These are phyloP conservation scores for Virgularia gustaviana DNA, from an alignment of 92 coral and sea anemone genomes.

Conservation along the genomic window DNA sequence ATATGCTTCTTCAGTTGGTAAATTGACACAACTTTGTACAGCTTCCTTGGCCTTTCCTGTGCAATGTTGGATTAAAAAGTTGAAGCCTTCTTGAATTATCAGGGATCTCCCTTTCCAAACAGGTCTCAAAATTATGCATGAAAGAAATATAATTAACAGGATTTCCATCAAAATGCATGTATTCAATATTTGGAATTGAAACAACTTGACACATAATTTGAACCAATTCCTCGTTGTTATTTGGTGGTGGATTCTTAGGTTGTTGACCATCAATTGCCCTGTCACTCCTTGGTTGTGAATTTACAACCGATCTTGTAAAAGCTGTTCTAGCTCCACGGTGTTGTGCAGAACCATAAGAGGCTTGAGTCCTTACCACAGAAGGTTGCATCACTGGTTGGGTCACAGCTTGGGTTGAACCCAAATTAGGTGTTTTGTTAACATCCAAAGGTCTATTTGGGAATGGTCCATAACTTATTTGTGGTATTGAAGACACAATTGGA, in stretches of 20 bases:
- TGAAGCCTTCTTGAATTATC: constrained; percentile 53
- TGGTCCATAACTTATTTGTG: too few relatives aligned
- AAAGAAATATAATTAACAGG: constrained; percentile 50
- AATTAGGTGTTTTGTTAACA: too few relatives aligned
- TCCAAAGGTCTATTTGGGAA: too few relatives aligned
- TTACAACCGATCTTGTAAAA: neutral
- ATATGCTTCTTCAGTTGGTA: constrained; percentile 49
- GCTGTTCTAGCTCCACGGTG: too few relatives aligned
- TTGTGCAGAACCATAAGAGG: too few relatives aligned
- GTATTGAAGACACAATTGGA: too few relatives aligned
- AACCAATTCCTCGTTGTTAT: neutral
- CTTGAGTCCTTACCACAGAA: too few relatives aligned
- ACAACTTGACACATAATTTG: constrained; percentile 46
- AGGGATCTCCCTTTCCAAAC: constrained; percentile 45
- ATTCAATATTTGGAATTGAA: constrained; percentile 52
- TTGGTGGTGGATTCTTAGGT: neutral
- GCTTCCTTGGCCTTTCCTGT: constrained; percentile 63
- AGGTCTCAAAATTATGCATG: constrained; percentile 54
- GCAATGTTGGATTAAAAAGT: constrained; percentile 61
- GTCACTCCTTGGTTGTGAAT: neutral
- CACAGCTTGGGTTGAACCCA: too few relatives aligned
- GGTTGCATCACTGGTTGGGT: too few relatives aligned
- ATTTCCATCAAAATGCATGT: constrained; percentile 59
- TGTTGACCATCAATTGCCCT: neutral
- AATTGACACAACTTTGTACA: constrained; percentile 55